Percentiles rank a stretch among this genome's conserved stretches.
These are phyloP conservation scores for Sminthurides bifidus DNA, from an alignment of 1,140 invertebrate genomes.

Conservation along the genomic window DNA sequence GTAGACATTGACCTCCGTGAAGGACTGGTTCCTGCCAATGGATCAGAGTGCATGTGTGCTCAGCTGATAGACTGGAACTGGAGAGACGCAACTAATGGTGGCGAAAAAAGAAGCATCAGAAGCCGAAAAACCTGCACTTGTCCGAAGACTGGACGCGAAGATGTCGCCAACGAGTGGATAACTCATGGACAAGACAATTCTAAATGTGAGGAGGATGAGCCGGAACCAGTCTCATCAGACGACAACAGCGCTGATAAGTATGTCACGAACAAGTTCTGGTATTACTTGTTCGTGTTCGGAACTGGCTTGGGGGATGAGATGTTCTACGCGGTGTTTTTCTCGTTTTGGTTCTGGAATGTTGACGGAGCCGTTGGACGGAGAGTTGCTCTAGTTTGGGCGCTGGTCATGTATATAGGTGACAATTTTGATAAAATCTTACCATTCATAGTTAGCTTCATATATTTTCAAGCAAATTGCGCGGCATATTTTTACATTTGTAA, in stretches of 20 bases:
- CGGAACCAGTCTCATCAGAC: conserved; percentile 35
- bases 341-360: conserved; percentile 86
- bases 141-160: too few relatives aligned
- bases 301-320: conserved; percentile 75
- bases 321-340: conserved; percentile 76
- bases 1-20: conserved; percentile 35
- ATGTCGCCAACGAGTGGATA: too few relatives aligned
- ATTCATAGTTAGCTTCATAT: background rate
- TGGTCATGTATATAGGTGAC: conserved; percentile 70
- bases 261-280: conserved; percentile 70
- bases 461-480: background rate
- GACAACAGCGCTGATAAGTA: conserved; percentile 24
- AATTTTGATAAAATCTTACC: too few relatives aligned
- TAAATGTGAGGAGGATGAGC: conserved; percentile 22
- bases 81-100: background rate
- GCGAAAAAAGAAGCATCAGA: background rate
- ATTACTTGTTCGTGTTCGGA: conserved; percentile 70
- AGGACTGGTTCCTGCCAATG: background rate
- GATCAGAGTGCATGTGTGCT: conserved; percentile 8
- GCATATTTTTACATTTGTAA: conserved; percentile 15
- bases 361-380: conserved; percentile 66
- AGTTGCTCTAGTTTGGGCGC: conserved; percentile 69
- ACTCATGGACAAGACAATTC: background rate
- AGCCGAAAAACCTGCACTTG: too few relatives aligned
- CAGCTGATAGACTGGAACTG: background rate